These are phyloP conservation scores for Petrolisthes manimaculis DNA, from an alignment of 2,888 invertebrate species.

Conservation along the genomic window DNA sequence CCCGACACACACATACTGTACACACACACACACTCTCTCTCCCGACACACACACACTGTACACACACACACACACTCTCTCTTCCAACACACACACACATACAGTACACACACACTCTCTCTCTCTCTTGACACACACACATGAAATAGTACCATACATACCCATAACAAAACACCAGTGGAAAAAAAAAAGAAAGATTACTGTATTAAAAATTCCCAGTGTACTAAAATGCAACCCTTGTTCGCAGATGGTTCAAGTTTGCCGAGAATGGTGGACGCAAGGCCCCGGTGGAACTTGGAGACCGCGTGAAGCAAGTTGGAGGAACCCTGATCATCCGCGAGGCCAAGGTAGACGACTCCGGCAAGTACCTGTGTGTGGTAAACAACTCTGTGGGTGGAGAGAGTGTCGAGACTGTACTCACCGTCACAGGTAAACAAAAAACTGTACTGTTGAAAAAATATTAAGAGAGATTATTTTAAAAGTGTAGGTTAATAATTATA, in stretches of 20 bases:
- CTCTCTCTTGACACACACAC: background rate
- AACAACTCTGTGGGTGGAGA: constrained; percentile 94
- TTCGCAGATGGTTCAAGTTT: constrained; percentile 92
- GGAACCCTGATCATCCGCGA: constrained; percentile 93
- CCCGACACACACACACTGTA: too few relatives aligned
- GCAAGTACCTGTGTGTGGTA: constrained; percentile 93
- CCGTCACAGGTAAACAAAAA: constrained; percentile 78
- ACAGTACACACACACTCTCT: too few relatives aligned
- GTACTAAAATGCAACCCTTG: background rate
- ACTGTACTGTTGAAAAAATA: too few relatives aligned
- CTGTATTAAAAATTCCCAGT: background rate
- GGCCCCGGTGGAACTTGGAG: constrained; percentile 89
- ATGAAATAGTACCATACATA: background rate
- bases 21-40: too few relatives aligned
- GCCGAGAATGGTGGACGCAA: constrained; percentile 81
- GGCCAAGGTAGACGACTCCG: constrained; percentile 91
- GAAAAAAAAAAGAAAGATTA: background rate
- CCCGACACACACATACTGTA: too few relatives aligned
- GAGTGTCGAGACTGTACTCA: constrained; percentile 90
- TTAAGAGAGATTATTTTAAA: too few relatives aligned
- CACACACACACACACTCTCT: too few relatives aligned
- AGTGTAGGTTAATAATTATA: too few relatives aligned
- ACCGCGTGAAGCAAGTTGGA: constrained; percentile 91
- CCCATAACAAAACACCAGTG: background rate
- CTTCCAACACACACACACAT: too few relatives aligned